These are phyloP conservation scores for Fragum fragum DNA, from an alignment of 2,888 invertebrate species.

Conservation along the genomic window DNA sequence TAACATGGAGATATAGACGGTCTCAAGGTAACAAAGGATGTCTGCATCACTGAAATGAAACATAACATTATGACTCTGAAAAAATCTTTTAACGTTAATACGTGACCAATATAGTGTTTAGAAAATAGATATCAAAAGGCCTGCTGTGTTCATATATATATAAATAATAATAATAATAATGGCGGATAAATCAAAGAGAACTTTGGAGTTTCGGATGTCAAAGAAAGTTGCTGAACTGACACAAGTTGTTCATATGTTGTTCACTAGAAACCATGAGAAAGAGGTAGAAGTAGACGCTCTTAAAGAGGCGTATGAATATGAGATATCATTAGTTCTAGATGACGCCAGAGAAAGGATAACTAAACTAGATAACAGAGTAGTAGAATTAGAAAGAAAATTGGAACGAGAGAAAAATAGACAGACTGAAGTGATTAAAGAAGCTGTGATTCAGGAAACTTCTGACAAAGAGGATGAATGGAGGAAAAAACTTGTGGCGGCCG, in stretches of 20 bases:
- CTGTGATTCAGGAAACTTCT: constrained; percentile 62
- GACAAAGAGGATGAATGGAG: constrained; percentile 78
- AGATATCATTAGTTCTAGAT: constrained; percentile 79
- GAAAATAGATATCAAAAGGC: not conserved
- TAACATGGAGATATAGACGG: no score
- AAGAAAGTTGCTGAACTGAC: constrained; percentile 86
- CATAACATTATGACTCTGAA: no score
- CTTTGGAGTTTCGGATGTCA: constrained; percentile 86
- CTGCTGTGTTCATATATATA: not conserved
- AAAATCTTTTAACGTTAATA: not conserved
- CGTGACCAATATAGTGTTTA: not conserved
- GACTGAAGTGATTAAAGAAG: constrained; percentile 63
- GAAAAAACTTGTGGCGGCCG: constrained; percentile 69
- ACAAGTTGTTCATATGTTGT: constrained; percentile 86
- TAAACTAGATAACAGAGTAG: constrained; percentile 70
- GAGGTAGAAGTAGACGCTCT: constrained; percentile 85
- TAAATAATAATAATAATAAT: constrained; percentile 27
- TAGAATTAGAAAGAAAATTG: constrained; percentile 70
- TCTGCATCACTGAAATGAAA: not conserved
- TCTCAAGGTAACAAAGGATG: not conserved
- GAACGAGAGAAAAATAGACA: constrained; percentile 67
- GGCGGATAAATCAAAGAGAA: constrained; percentile 73
- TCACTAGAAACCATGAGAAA: constrained; percentile 85
- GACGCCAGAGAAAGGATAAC: constrained; percentile 78
- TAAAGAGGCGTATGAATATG: constrained; percentile 84